A percentile compares a stretch with the other conserved stretches of the same genome.
Evolutionary conservation across 2,888 invertebrate genomes (phyloP).

Genomic region (Baronia brevicornis): DNA sequence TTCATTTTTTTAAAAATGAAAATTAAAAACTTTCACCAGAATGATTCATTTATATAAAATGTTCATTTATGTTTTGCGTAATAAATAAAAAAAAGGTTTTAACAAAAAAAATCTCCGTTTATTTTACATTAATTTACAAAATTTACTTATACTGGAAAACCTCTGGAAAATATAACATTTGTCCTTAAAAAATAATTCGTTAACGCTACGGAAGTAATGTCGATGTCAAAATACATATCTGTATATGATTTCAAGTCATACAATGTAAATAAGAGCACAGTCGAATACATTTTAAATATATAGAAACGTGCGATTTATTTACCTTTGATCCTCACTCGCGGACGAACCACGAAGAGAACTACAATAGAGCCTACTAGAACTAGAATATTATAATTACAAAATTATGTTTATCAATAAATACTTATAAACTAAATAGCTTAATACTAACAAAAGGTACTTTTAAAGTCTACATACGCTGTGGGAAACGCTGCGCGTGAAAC

Average conservation of each 20-base stretch:
- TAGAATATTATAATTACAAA: constrained; percentile 52
- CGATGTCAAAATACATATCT: constrained; percentile 5
- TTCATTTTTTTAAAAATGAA: constrained; percentile 32
- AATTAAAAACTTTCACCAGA: constrained; percentile 2
- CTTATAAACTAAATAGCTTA: constrained; percentile 54
- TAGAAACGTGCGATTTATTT: no score
- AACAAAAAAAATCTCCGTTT: constrained; percentile 70
- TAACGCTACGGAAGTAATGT: constrained; percentile 6
- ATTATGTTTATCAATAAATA: constrained; percentile 68
- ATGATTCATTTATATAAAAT: background rate
- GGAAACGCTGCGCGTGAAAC: constrained; percentile 58
- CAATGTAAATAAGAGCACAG: no score
- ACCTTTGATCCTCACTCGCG: constrained; percentile 6
- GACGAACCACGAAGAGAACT: constrained; percentile 11
- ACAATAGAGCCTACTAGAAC: constrained; percentile 53
- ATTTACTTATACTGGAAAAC: constrained; percentile 57
- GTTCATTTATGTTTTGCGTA: background rate
- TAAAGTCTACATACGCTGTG: constrained; percentile 51
- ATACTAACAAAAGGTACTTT: constrained; percentile 68
- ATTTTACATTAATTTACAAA: constrained; percentile 74
- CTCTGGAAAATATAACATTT: constrained; percentile 65
- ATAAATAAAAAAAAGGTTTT: constrained; percentile 26
- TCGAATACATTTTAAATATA: no score
- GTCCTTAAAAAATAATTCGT: constrained; percentile 31
- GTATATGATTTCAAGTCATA: no score